phyloP scores from a whole-genome alignment of 2,113 vertebrate genomes.

The Eulemur rufifrons region DNA sequence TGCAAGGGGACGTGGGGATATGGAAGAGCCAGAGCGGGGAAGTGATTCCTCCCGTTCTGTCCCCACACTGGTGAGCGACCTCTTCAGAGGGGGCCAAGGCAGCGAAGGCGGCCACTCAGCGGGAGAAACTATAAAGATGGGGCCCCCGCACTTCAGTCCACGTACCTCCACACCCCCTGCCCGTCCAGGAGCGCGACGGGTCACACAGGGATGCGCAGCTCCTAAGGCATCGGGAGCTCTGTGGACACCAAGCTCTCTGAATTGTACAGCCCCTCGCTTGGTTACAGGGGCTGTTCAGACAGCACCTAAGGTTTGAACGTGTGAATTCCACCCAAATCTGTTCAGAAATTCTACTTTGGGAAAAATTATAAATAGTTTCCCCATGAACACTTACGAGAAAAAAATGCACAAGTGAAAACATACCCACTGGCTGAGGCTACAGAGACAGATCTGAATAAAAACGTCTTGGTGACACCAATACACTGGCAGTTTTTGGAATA shows the following conservation, averaged over 20 bases:
- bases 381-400: slow-evolving; percentile 47
- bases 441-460: slow-evolving; percentile 65
- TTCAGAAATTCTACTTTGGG: slow-evolving; percentile 44
- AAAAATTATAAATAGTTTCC: slow-evolving; percentile 48
- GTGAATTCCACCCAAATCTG: slow-evolving; percentile 11
- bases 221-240: neutral
- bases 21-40: neutral
- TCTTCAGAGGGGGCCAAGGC: neutral
- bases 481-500: slow-evolving; percentile 57
- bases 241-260: neutral
- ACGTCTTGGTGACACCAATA: slow-evolving; percentile 65
- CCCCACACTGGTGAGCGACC: too few relatives aligned
- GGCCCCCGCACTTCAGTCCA: neutral
- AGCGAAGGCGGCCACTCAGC: neutral
- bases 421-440: slow-evolving; percentile 10
- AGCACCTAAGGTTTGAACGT: neutral
- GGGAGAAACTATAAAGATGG: too few relatives aligned
- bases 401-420: slow-evolving; percentile 59
- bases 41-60: neutral
- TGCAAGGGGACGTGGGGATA: neutral
- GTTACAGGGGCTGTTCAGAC: neutral
- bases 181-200: neutral
- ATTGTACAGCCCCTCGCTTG: neutral
- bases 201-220: too few relatives aligned
- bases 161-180: neutral